A percentile compares a stretch with the other conserved stretches of the same genome.
Evolutionary conservation across 2,113 vertebrate species (phyloP).

Genomic region (Channa maculata): DNA sequence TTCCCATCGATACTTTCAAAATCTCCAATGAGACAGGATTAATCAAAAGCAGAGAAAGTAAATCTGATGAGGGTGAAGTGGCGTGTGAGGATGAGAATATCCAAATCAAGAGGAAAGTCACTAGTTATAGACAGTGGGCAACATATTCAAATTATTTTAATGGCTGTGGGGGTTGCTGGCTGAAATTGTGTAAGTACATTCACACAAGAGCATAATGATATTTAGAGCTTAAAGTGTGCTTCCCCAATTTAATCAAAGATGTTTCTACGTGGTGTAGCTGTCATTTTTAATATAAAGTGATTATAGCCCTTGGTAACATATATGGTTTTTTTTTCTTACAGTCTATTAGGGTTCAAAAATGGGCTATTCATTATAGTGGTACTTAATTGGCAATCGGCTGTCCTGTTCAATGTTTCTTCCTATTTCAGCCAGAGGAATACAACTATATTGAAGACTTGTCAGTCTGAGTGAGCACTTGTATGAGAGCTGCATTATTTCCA

Average conservation of each 20-base stretch:
- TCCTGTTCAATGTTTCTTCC: constrained; percentile 10
- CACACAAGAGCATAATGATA: constrained; percentile 58
- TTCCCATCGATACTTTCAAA: constrained; percentile 82
- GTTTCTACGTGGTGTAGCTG: constrained; percentile 44
- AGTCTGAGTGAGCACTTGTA: background rate
- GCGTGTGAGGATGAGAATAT: constrained; percentile 63
- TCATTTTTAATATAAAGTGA: constrained; percentile 60
- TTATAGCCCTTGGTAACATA: constrained; percentile 18
- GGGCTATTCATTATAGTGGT: constrained; percentile 29
- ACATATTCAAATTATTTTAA: constrained; percentile 57
- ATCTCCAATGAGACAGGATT: constrained; percentile 80
- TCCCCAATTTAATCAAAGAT: constrained; percentile 55
- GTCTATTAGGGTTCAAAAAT: constrained; percentile 30
- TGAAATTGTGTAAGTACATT: constrained; percentile 49
- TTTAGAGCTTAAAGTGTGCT: constrained; percentile 55
- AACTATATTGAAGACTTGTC: background rate
- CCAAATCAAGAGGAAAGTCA: constrained; percentile 66
- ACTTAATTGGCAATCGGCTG: constrained; percentile 23
- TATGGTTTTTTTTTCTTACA: background rate
- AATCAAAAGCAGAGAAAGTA: constrained; percentile 77
- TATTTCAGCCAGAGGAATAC: constrained; percentile 19
- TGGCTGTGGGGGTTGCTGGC: constrained; percentile 45
- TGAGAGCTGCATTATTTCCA: background rate
- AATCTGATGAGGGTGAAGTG: constrained; percentile 69
- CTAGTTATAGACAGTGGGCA: constrained; percentile 49